Conservation (phyloP, 2,888 invertebrate genomes). For the Trypoxylon attenuatum region DNA sequence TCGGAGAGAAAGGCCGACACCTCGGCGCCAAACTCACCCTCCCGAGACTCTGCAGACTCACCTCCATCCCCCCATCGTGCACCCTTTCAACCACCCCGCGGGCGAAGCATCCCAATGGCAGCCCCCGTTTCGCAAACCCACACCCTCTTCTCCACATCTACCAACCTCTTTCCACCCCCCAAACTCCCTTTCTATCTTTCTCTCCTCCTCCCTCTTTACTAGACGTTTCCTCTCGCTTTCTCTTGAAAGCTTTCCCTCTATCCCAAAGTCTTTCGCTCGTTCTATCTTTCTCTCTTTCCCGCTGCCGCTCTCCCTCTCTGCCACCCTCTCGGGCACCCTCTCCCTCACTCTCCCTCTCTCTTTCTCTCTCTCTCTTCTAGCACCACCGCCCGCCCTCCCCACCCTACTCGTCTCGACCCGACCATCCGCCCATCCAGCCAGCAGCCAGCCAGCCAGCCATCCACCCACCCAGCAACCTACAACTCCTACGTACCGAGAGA, state of each 20-base stretch:
- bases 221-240: slow-evolving; percentile 45
- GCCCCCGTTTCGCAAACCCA: slow-evolving; percentile 63
- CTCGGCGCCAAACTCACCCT: slow-evolving; percentile 74
- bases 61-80: slow-evolving; percentile 63
- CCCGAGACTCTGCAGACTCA: slow-evolving; percentile 73
- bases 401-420: slow-evolving; percentile 54
- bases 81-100: slow-evolving; percentile 51
- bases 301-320: slow-evolving; percentile 2
- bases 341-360: slow-evolving; percentile 42
- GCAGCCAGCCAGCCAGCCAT: slow-evolving; percentile 27
- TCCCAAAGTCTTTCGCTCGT: slow-evolving; percentile 45
- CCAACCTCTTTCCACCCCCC: slow-evolving; percentile 29
- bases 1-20: slow-evolving; percentile 70
- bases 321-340: slow-evolving; percentile 9
- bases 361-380: slow-evolving; percentile 12
- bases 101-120: slow-evolving; percentile 64
- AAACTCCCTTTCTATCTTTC: slow-evolving; percentile 50
- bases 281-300: slow-evolving; percentile 37
- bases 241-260: slow-evolving; percentile 22
- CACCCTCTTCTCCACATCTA: slow-evolving; percentile 58
- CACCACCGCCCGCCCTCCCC: slow-evolving; percentile 36
- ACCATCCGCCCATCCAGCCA: slow-evolving; percentile 37
- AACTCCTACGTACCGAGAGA: slow-evolving; percentile 71
- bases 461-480: slow-evolving; percentile 60
- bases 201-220: slow-evolving; percentile 53